Conservation (phyloP, 2,888 invertebrate species). For the Tuberolachnus salignus region DNA sequence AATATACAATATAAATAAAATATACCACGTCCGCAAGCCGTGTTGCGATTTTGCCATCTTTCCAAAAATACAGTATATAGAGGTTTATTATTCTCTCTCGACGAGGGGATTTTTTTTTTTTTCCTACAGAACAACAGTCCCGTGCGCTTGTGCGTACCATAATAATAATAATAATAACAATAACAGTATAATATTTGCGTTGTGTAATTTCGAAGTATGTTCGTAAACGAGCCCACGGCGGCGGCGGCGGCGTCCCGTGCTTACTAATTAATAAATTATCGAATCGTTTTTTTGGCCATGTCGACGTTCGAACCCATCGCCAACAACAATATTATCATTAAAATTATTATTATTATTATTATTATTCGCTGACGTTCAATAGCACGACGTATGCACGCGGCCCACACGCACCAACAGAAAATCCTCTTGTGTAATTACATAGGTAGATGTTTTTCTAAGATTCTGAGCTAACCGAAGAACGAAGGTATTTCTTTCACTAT, state of each 20-base stretch:
- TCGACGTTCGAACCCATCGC: conserved; percentile 1
- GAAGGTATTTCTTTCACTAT: no score
- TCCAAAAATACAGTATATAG: no score
- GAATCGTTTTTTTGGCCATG: conserved; percentile 3
- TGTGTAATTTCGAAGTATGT: conserved; percentile 6
- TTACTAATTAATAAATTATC: conserved; percentile 35
- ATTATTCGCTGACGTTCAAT: background rate
- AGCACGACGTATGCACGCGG: background rate
- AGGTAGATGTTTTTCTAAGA: no score
- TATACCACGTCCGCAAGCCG: conserved; percentile 22
- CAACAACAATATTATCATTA: no score
- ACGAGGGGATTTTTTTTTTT: no score
- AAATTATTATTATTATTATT: background rate
- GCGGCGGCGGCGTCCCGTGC: conserved; percentile 12
- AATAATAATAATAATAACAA: background rate
- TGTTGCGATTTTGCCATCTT: background rate
- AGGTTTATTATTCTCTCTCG: no score
- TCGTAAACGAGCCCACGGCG: background rate
- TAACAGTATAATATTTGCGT: background rate
- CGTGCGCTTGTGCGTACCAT: background rate
- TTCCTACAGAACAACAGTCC: no score
- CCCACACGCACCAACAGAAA: background rate
- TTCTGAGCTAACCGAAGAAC: no score
- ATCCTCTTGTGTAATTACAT: background rate
- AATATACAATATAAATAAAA: conserved; percentile 36